Conservation (phyloP, 2,113 vertebrate genomes). For the Harpagus bidentatus region DNA sequence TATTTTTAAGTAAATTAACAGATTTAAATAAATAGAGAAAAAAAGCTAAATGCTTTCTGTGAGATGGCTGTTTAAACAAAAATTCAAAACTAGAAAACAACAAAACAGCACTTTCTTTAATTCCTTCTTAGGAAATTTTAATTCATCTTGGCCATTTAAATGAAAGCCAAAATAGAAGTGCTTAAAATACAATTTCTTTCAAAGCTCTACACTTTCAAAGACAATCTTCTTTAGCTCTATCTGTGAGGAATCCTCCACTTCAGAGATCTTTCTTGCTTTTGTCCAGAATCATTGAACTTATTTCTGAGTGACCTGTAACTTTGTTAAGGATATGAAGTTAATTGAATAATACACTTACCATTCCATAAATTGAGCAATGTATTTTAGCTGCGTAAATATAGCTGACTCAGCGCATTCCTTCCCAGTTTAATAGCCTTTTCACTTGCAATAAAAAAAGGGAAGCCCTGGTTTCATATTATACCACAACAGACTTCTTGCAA, state of each 20-base stretch:
- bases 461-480: constrained; percentile 1
- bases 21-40: neutral
- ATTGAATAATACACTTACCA: constrained; percentile 47
- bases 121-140: neutral
- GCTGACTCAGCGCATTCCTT: constrained; percentile 52
- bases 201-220: neutral
- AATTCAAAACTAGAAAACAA: neutral
- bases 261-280: neutral
- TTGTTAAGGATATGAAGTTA: constrained; percentile 50
- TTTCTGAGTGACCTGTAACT: constrained; percentile 31
- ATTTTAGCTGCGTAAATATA: neutral
- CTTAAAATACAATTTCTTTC: neutral
- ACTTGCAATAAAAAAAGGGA: neutral
- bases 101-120: neutral
- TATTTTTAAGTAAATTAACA: neutral
- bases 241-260: neutral
- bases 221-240: neutral
- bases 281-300: neutral
- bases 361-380: constrained; percentile 41
- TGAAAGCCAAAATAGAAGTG: neutral
- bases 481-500: neutral
- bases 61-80: neutral
- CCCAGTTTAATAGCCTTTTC: constrained; percentile 7
- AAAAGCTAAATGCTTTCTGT: neutral
- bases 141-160: neutral